Base-by-base conservation (phyloP, 2,797 vertebrate genomes). In the Microctenopoma steveboyesi region DNA sequence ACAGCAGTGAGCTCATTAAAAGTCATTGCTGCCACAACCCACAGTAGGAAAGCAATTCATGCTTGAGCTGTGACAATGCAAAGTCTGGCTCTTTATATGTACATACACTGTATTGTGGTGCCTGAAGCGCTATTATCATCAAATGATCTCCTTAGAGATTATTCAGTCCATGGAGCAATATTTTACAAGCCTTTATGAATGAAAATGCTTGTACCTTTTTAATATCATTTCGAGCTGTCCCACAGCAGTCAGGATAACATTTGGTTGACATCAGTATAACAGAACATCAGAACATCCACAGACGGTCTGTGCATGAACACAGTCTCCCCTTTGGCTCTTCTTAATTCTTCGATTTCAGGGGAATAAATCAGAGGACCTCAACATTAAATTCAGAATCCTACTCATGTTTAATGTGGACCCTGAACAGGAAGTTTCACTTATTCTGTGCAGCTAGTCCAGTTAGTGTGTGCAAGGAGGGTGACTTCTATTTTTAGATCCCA, bases 1-100 rank as follows among this genome's bases (percentile, higher is more conserved):
- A 73, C 74, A 77, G 74, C 63, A 49, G 25, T 9, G 10, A 30
- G 62, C 63, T 83, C 71, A 82, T 82, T 88, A 81, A 64, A 74
- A 79, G 50, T 65, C 49, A 70, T 74, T 69, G 42, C 56, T 70
- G 53, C 55, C 28, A 22, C 43, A 76, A 61, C 63, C 61, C 60
- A 71, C 74, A 64, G 78, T 64, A 76, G 16, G 16, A 71, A 48
- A 74, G 35, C 55, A 49, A 40, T 82, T 79, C 51, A 80, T 74
- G 69, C 68, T 49, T 35, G 54, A 83, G 64, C 27, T 28, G 50
- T 69, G 66, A 73, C 67, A 79, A 64, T 57, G 15, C 54, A 64
- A 47, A 25, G 48, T 51, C 58, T 37, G 60, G 28, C 40, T 61
- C 50, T 66, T 75, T 45, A 60, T 33, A 81, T 69, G 57, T 42